Base-by-base conservation (phyloP, 37 sponge, comb jelly and placozoan species). In the Chondrosia reniformis region DNA sequence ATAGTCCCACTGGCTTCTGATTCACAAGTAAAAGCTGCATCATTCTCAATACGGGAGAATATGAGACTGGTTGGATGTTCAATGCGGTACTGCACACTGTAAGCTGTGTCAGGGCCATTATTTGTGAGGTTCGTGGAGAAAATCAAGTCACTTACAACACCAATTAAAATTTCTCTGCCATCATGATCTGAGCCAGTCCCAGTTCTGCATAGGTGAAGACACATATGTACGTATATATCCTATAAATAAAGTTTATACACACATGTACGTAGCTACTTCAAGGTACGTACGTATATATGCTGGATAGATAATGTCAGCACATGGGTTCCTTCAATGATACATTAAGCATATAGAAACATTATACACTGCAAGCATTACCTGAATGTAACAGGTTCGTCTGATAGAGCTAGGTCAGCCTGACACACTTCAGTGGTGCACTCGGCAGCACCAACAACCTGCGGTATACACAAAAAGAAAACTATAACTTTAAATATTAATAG, bases 41-140 rank as follows among this genome's bases (percentile, higher is more conserved):
- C 72, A 6, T 24, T n/a, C 4, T 69, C 72, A 8, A 69, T 44
- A 2, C 72, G 72, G 15, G 72, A 69, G 41, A 40, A 69, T 40
- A 44, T 40, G 24, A 69, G 42, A 3, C 24, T 6, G 2, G 72
- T 34, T 21, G 72, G 72, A 39, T 69, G 72, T 24, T 41, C 42
- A 44, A 69, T 43, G 1, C 7, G 2, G 4, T 43, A n/a, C 0
- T 9, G 1, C n/a, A 34, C 31, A 7, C 41, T 69, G 43, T 69
- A 69, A 69, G 72, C 72, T 41, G 72, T 7, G 12, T 69, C 72
- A 43, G 72, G 72, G 22, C 72, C 72, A 40, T 36, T 38, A 34
- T 69, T 69, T 8, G n/a, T 1, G 9, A 69, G 24, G 21, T 0
- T 69, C 21, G 72, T 34, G 42, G 15, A 43, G 10, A 69, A 69